Evolutionary conservation across 2,113 vertebrate genomes (phyloP).

Genomic region (Verasper variegatus): DNA sequence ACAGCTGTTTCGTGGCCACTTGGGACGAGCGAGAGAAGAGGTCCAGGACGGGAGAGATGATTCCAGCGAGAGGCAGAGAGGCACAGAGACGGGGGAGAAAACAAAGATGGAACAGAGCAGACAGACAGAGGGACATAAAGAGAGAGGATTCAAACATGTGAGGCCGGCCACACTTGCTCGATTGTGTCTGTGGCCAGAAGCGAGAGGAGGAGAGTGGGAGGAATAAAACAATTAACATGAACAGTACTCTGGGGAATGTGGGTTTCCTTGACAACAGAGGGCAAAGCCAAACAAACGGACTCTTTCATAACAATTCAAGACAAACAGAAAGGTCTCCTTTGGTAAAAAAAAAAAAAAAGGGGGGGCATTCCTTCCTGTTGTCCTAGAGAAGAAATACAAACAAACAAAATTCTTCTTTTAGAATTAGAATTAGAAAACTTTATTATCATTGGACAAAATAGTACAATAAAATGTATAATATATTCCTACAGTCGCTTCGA

Average conservation of each 20-base stretch:
- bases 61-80: conserved; percentile 37
- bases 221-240: conserved; percentile 79
- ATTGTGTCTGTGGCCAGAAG: conserved; percentile 68
- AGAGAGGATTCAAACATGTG: conserved; percentile 36
- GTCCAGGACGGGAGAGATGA: conserved; percentile 47
- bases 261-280: conserved; percentile 72
- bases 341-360: background rate
- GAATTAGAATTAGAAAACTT: too few relatives aligned
- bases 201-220: conserved; percentile 69
- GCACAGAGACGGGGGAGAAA: conserved; percentile 30
- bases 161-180: conserved; percentile 64
- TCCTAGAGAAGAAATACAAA: background rate
- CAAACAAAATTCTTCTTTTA: background rate
- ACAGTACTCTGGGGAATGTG: conserved; percentile 75
- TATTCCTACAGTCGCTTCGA: too few relatives aligned
- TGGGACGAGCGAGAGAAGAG: conserved; percentile 51
- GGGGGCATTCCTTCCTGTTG: conserved; percentile 12
- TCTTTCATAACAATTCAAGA: conserved; percentile 77
- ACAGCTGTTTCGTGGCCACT: conserved; percentile 68
- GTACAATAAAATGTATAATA: too few relatives aligned
- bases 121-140: conserved; percentile 15
- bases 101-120: conserved; percentile 33
- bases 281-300: conserved; percentile 71
- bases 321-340: conserved; percentile 60
- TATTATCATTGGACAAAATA: too few relatives aligned